These are phyloP conservation scores for Ladona fulva DNA, from an alignment of 1,140 invertebrate species.

Conservation along the genomic window DNA sequence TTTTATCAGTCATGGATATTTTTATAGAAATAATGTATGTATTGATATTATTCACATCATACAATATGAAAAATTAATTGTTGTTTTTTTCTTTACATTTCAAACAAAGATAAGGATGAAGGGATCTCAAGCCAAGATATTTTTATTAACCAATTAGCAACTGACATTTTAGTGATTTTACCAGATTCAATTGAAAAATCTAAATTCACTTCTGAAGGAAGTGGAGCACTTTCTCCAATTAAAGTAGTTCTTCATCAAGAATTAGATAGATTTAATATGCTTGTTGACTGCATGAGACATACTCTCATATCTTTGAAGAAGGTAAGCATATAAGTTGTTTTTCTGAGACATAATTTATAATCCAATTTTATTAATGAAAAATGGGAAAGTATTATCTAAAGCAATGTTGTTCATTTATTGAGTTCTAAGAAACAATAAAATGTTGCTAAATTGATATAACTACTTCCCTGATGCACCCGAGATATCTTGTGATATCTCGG, in stretches of 20 bases:
- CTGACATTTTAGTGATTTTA: slow-evolving; percentile 48
- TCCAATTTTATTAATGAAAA: too few relatives aligned
- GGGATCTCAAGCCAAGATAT: slow-evolving; percentile 63
- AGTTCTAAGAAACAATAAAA: too few relatives aligned
- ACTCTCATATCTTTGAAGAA: slow-evolving; percentile 64
- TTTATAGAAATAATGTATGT: too few relatives aligned
- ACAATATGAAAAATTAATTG: too few relatives aligned
- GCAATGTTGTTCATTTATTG: too few relatives aligned
- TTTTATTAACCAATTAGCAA: slow-evolving; percentile 68
- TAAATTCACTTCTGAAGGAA: slow-evolving; percentile 13
- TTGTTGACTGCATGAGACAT: slow-evolving; percentile 60
- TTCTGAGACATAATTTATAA: too few relatives aligned
- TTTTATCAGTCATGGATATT: too few relatives aligned
- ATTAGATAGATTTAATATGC: slow-evolving; percentile 72
- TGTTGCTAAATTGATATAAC: too few relatives aligned
- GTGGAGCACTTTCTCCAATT: slow-evolving; percentile 56
- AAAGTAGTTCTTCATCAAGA: slow-evolving; percentile 82
- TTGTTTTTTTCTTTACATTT: slow-evolving; percentile 13
- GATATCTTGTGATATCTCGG: too few relatives aligned
- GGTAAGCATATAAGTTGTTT: slow-evolving; percentile 22
- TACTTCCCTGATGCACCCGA: too few relatives aligned
- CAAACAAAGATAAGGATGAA: slow-evolving; percentile 36
- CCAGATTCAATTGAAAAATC: slow-evolving; percentile 11
- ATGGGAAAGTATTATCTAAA: too few relatives aligned
- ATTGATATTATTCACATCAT: too few relatives aligned